Conservation (phyloP, 2,797 vertebrate species). For the Catharus ustulatus region DNA sequence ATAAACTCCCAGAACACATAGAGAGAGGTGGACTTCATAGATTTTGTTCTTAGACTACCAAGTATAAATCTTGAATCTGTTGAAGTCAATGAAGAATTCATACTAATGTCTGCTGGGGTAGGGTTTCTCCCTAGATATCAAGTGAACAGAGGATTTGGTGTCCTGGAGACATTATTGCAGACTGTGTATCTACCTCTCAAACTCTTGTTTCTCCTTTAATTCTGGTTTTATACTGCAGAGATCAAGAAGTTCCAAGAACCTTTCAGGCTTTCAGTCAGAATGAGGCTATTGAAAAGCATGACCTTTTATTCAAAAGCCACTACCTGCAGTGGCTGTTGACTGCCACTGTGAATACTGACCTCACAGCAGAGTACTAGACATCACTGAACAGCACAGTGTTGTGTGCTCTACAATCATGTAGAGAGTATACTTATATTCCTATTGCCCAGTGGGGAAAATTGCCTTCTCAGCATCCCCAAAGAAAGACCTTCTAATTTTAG, state of each 20-base stretch:
- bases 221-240: constrained; percentile 44
- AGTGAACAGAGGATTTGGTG: constrained; percentile 15
- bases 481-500: constrained; percentile 15
- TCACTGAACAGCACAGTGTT: constrained; percentile 14
- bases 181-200: not conserved
- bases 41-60: constrained; percentile 33
- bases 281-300: constrained; percentile 66
- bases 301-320: constrained; percentile 70
- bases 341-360: constrained; percentile 63
- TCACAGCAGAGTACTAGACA: constrained; percentile 48
- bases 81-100: constrained; percentile 14
- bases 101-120: not conserved
- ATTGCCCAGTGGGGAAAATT: not conserved
- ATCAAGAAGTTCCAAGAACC: constrained; percentile 62
- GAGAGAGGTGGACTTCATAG: constrained; percentile 10
- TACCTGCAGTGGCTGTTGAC: constrained; percentile 68
- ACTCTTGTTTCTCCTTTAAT: constrained; percentile 26
- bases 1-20: constrained; percentile 35
- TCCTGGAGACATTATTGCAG: constrained; percentile 28
- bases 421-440: constrained; percentile 50
- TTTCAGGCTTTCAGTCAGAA: constrained; percentile 62
- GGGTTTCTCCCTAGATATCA: not conserved
- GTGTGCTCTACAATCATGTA: not conserved
- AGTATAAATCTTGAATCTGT: not conserved
- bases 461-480: not conserved